Evolutionary conservation across 2,888 invertebrate genomes (phyloP).

Genomic region (Pristionchus mayeri): DNA sequence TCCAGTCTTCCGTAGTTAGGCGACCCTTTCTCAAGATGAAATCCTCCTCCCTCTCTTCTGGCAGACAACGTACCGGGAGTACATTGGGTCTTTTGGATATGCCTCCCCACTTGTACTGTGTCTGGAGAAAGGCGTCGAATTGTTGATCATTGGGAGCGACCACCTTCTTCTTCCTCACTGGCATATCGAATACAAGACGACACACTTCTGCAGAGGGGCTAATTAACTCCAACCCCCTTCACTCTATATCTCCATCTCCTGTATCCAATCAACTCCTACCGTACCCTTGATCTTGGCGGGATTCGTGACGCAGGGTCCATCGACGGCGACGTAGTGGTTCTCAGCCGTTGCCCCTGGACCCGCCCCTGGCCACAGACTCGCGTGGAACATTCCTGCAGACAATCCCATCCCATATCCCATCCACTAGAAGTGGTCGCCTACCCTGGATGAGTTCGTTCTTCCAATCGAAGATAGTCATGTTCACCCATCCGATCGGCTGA

Average conservation of each 20-base stretch:
- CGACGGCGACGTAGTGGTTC: slow-evolving; percentile 42
- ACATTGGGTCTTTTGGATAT: background rate
- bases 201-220: background rate
- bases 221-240: background rate
- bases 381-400: background rate
- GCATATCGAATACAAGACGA: slow-evolving; percentile 37
- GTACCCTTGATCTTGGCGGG: slow-evolving; percentile 25
- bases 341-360: slow-evolving; percentile 27
- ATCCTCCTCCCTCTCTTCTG: no score
- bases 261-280: background rate
- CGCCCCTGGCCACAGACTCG: slow-evolving; percentile 46
- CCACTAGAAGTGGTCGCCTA: background rate
- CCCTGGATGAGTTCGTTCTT: slow-evolving; percentile 79
- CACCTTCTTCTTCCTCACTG: slow-evolving; percentile 32
- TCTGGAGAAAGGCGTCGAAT: slow-evolving; percentile 11
- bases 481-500: slow-evolving; percentile 79
- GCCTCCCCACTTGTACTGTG: slow-evolving; percentile 1
- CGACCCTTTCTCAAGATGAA: background rate
- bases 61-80: no score
- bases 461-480: slow-evolving; percentile 81
- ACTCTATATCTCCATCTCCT: background rate
- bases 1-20: slow-evolving; percentile 29
- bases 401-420: background rate
- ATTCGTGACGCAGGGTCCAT: slow-evolving; percentile 20
- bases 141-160: slow-evolving; percentile 17